phyloP scores from a whole-genome alignment of 2,888 invertebrate genomes.

The Subacronicta megacephala region DNA sequence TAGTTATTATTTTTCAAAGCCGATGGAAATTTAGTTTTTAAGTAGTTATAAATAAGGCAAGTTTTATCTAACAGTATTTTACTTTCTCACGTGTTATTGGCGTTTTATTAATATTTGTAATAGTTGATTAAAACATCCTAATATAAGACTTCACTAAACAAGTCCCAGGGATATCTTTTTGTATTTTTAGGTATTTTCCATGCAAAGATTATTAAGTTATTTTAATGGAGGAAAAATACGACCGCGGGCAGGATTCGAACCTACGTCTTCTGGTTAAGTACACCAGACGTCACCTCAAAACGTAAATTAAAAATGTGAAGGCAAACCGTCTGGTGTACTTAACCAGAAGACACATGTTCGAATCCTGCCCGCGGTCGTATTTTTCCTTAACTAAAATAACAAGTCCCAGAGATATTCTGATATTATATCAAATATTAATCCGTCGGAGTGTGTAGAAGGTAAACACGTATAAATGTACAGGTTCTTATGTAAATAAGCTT shows the following conservation, averaged over 20 bases:
- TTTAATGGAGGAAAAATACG: no score
- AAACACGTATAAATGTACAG: conserved; percentile 65
- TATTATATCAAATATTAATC: conserved; percentile 15
- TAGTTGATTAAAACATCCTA: conserved; percentile 3
- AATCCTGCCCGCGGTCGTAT: no score
- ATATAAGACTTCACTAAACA: conserved; percentile 4
- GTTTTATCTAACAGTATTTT: conserved; percentile 29
- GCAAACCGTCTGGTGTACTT: conserved; percentile 10
- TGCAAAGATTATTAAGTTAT: no score
- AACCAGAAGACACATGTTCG: no score
- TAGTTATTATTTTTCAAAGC: conserved; percentile 18
- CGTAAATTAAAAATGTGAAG: no score
- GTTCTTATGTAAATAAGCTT: conserved; percentile 57
- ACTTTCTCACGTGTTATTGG: conserved; percentile 17
- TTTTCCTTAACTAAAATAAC: no score
- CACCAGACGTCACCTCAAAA: no score
- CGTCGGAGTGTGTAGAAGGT: conserved; percentile 38
- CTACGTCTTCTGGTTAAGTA: no score
- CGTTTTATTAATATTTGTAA: conserved; percentile 15
- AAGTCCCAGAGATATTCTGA: no score
- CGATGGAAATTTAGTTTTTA: conserved; percentile 35
- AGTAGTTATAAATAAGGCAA: conserved; percentile 19
- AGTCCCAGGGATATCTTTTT: conserved; percentile 1
- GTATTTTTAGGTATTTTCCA: no score
- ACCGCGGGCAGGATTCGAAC: no score